phyloP scores from a whole-genome alignment of 2,113 vertebrate genomes.

The Cricetomys ansorgei region DNA sequence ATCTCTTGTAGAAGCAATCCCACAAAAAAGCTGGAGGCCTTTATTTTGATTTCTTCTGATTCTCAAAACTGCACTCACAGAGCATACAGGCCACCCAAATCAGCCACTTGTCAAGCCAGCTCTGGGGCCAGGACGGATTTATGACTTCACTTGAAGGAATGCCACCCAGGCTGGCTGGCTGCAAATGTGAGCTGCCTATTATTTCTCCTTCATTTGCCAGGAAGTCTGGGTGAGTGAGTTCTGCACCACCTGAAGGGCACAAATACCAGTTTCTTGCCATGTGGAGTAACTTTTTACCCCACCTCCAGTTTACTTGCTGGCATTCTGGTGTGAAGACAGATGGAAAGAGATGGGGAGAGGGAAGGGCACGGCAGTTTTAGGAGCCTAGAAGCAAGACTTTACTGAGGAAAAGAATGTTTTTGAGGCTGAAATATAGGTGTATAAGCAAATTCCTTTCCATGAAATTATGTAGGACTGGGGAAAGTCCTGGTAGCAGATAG shows the following conservation, averaged over 20 bases:
- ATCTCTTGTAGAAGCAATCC: not conserved
- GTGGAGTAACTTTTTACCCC: not conserved
- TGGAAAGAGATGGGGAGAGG: not conserved
- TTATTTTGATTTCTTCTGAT: not conserved
- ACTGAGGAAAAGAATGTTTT: not conserved
- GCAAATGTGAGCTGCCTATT: not conserved
- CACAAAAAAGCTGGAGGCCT: not conserved
- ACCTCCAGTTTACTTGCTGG: not conserved
- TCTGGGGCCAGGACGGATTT: not conserved
- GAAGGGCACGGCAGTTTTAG: not conserved
- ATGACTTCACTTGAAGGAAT: not conserved
- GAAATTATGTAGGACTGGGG: not conserved
- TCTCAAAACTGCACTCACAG: not conserved
- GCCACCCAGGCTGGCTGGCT: conserved; percentile 15
- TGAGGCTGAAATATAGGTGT: not conserved
- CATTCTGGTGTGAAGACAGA: not conserved
- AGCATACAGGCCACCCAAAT: not conserved
- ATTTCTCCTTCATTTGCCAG: conserved; percentile 50
- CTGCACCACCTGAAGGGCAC: not conserved
- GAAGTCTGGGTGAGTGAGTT: not conserved
- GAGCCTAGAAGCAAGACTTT: conserved; percentile 17
- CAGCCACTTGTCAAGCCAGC: not conserved
- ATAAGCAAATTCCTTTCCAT: not conserved
- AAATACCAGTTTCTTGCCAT: not conserved
- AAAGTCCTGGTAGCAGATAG: not conserved